Evolutionary conservation across 2,888 invertebrate genomes (phyloP).

Genomic region (Chromoteleia sp.): DNA sequence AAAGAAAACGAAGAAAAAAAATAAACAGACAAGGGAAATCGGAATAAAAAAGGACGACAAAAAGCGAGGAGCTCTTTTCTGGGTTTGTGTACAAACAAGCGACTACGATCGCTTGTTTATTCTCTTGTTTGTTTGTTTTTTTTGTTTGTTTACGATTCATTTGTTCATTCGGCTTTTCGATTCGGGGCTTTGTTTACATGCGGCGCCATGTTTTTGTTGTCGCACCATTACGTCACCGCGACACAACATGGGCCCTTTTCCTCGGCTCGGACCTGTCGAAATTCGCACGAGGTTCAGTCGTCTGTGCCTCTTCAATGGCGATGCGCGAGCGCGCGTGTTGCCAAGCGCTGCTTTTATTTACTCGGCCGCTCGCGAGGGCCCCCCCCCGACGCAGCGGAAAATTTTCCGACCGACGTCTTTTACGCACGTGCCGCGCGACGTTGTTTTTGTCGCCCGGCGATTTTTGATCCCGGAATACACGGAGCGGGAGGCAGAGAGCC

Average conservation of each 20-base stretch:
- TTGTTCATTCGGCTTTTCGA: background rate
- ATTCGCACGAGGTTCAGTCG: background rate
- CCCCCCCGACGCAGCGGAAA: conserved; percentile 27
- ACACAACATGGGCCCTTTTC: background rate
- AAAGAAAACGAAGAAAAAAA: background rate
- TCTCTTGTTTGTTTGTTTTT: too few species aligned
- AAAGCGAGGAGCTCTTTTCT: background rate
- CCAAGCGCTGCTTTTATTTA: conserved; percentile 55
- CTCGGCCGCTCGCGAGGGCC: conserved; percentile 1
- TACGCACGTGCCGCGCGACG: conserved; percentile 27
- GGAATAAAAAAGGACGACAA: background rate
- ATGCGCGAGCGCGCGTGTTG: conserved; percentile 41
- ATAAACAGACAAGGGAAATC: background rate
- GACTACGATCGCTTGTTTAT: too few species aligned
- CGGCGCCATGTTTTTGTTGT: conserved; percentile 58
- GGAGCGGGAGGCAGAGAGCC: too few species aligned
- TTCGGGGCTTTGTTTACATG: conserved; percentile 50
- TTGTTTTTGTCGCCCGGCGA: background rate
- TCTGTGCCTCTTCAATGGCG: conserved; percentile 2
- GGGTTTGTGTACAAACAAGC: conserved; percentile 25
- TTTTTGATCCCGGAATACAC: background rate
- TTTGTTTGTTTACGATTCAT: background rate
- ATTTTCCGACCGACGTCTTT: conserved; percentile 18
- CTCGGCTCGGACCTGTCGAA: background rate
- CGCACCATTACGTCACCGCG: conserved; percentile 52